Percentiles rank a stretch among this genome's conserved stretches.
These are phyloP conservation scores for Aquatica leii DNA, from an alignment of 2,888 invertebrate species.

Conservation along the genomic window DNA sequence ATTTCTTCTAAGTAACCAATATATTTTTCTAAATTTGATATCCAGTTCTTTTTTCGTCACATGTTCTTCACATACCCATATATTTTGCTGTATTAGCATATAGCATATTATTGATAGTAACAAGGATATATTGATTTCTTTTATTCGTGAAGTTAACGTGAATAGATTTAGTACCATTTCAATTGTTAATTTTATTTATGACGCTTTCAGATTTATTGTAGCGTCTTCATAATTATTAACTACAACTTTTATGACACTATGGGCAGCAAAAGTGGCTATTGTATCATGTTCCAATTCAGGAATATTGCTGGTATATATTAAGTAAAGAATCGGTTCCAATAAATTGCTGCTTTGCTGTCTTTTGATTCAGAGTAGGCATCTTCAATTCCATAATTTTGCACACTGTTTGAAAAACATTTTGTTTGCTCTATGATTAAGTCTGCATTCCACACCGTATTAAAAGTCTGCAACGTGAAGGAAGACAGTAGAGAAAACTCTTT, in stretches of 20 bases:
- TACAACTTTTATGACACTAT: no score
- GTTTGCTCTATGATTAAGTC: no score
- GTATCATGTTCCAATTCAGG: neutral
- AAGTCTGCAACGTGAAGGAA: no score
- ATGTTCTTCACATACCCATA: slow-evolving; percentile 22
- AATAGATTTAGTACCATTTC: neutral
- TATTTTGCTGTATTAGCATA: slow-evolving; percentile 30
- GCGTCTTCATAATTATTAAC: neutral
- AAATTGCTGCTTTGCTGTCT: no score
- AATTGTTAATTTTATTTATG: neutral
- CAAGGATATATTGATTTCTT: neutral
- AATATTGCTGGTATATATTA: neutral
- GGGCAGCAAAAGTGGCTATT: neutral
- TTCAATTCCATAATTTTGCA: no score
- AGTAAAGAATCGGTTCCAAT: neutral
- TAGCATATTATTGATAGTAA: slow-evolving; percentile 14
- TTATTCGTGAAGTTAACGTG: neutral
- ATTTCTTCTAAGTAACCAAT: neutral
- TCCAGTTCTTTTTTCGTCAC: slow-evolving; percentile 25
- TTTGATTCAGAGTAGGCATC: no score
- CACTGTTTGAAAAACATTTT: no score
- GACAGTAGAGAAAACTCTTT: no score
- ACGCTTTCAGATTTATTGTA: neutral
- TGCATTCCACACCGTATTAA: no score
- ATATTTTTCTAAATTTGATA: slow-evolving; percentile 9